Evolutionary conservation across 1,140 invertebrate species (phyloP).

Genomic region (Probaryconus sp.): DNA sequence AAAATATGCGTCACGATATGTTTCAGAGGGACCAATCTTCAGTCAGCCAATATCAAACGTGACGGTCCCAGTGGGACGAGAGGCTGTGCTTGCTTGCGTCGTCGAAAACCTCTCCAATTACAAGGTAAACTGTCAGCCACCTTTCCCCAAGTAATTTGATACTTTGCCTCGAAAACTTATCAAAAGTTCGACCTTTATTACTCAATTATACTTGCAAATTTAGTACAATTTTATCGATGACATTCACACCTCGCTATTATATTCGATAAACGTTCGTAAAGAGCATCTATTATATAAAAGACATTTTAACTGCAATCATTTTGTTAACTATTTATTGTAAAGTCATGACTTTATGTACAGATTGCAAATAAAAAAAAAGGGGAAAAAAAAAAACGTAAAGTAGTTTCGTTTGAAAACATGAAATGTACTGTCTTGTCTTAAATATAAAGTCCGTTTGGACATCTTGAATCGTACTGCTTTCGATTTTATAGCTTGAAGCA

Average conservation of each 20-base stretch:
- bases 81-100: conserved; percentile 89
- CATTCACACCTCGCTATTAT: conserved; percentile 8
- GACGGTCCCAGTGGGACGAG: conserved; percentile 89
- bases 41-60: conserved; percentile 89
- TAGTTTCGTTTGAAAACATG: conserved; percentile 18
- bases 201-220: conserved; percentile 59
- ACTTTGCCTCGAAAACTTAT: conserved; percentile 58
- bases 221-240: conserved; percentile 32
- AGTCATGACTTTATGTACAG: too few relatives aligned
- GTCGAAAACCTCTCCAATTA: conserved; percentile 90
- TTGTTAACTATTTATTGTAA: too few relatives aligned
- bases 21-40: conserved; percentile 85
- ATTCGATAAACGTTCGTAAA: conserved; percentile 29
- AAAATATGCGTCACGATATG: conserved; percentile 67
- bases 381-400: background rate
- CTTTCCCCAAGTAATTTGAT: conserved; percentile 59
- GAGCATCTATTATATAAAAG: too few relatives aligned
- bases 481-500: conserved; percentile 24
- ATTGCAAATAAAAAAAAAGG: background rate
- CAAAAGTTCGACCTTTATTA: conserved; percentile 60
- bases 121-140: conserved; percentile 83
- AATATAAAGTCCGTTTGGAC: conserved; percentile 8
- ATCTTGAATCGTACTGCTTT: conserved; percentile 9
- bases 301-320: too few relatives aligned
- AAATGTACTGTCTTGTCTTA: conserved; percentile 7